These are phyloP conservation scores for Ellobium chinense DNA, from an alignment of 2,888 invertebrate genomes.

Conservation along the genomic window DNA sequence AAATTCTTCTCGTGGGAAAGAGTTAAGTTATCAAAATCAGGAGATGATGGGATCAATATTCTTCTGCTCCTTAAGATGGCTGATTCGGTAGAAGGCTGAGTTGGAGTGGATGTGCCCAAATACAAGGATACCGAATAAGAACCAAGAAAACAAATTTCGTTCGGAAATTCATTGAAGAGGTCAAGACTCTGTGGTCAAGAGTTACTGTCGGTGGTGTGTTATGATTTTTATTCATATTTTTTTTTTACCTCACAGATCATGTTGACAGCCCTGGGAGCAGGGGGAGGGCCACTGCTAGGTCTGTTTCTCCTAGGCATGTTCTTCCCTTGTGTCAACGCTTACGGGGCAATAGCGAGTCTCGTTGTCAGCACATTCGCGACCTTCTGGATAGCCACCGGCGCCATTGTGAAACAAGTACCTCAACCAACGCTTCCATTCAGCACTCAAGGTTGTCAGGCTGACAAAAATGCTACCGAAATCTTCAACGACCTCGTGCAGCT, in stretches of 20 bases:
- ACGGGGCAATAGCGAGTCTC: slow-evolving; percentile 59
- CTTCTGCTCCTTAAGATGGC: too few relatives aligned
- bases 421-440: slow-evolving; percentile 58
- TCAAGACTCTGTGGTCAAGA: too few relatives aligned
- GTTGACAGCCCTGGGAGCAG: slow-evolving; percentile 71
- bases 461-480: slow-evolving; percentile 16
- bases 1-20: too few relatives aligned
- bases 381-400: slow-evolving; percentile 62
- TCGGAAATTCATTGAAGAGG: too few relatives aligned
- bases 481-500: slow-evolving; percentile 31
- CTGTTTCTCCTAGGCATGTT: slow-evolving; percentile 63
- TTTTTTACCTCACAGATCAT: slow-evolving; percentile 61
- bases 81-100: too few relatives aligned
- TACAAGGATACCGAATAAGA: too few relatives aligned
- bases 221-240: too few relatives aligned
- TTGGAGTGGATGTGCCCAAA: too few relatives aligned
- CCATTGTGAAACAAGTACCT: slow-evolving; percentile 58
- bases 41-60: too few relatives aligned
- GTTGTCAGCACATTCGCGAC: slow-evolving; percentile 56
- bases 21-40: too few relatives aligned
- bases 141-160: too few relatives aligned
- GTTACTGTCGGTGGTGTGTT: too few relatives aligned
- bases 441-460: slow-evolving; percentile 54
- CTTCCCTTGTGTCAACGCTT: slow-evolving; percentile 53
- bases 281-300: slow-evolving; percentile 69